Percentiles rank a stretch among this genome's conserved stretches.
Evolutionary conservation across 2,888 invertebrate species (phyloP).

Genomic region (Auanema freiburgensis): DNA sequence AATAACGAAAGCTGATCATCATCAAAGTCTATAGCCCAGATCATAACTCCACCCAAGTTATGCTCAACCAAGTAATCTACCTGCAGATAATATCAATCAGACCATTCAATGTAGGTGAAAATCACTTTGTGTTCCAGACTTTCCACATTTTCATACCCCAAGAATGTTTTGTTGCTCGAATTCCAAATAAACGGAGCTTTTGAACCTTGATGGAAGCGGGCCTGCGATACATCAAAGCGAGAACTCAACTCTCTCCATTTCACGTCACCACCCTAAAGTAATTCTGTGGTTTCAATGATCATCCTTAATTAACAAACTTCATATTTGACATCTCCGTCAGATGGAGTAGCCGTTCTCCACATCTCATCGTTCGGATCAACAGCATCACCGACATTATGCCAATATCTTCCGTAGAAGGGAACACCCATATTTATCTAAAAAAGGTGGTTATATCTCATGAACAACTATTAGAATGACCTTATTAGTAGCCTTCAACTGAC

Average conservation of each 20-base stretch:
- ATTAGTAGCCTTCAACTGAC: conserved; percentile 41
- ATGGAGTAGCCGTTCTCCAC: conserved; percentile 59
- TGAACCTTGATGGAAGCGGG: conserved; percentile 49
- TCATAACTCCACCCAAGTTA: conserved; percentile 61
- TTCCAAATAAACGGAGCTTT: conserved; percentile 57
- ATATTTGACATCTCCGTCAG: conserved; percentile 38
- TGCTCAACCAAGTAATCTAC: conserved; percentile 49
- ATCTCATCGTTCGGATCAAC: conserved; percentile 57
- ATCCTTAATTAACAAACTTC: conserved; percentile 20
- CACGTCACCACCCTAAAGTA: conserved; percentile 50
- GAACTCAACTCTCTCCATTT: conserved; percentile 47
- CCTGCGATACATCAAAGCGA: conserved; percentile 25
- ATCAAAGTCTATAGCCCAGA: conserved; percentile 63
- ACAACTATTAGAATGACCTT: conserved; percentile 15
- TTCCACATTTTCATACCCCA: conserved; percentile 59
- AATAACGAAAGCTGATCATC: conserved; percentile 57
- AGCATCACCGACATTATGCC: conserved; percentile 60
- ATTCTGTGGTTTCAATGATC: neutral
- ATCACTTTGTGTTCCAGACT: conserved; percentile 53
- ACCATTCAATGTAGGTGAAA: neutral
- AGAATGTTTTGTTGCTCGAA: conserved; percentile 42
- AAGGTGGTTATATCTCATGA: conserved; percentile 10
- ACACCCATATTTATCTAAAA: conserved; percentile 59
- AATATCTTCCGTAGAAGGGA: conserved; percentile 62
- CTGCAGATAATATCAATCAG: conserved; percentile 19